phyloP scores from a whole-genome alignment of 2,113 vertebrate species.

The Heptranchias perlo region DNA sequence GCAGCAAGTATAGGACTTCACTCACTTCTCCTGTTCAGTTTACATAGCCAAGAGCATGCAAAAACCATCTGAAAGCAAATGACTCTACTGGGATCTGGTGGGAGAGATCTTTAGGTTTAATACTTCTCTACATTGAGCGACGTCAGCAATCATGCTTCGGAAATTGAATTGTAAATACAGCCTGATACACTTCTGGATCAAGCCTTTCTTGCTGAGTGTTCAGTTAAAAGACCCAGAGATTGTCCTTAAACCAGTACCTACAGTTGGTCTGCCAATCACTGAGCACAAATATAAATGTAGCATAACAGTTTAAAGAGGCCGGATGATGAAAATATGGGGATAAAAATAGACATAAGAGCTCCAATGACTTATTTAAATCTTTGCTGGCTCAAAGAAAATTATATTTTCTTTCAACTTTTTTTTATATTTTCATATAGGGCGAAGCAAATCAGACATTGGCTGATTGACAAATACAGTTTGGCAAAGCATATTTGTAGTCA shows the following conservation, averaged over 20 bases:
- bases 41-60: neutral
- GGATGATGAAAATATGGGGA: neutral
- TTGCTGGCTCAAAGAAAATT: constrained; percentile 13
- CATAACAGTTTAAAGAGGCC: neutral
- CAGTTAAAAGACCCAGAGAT: neutral
- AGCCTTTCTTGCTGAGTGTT: neutral
- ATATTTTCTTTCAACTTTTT: neutral
- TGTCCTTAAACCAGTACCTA: neutral
- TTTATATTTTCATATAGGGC: neutral
- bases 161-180: neutral
- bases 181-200: neutral
- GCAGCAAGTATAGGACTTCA: neutral
- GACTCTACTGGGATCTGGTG: neutral
- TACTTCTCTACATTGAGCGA: neutral
- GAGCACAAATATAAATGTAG: neutral
- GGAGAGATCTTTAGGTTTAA: neutral
- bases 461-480: constrained; percentile 24
- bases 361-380: constrained; percentile 15
- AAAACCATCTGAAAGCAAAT: neutral
- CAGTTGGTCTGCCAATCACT: neutral
- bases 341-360: neutral
- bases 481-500: constrained; percentile 16
- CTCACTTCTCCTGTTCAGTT: neutral
- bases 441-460: neutral
- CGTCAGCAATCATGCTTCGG: neutral